Evolutionary conservation across 2,113 vertebrate species (phyloP).

Genomic region (Paedocypris sp.): DNA sequence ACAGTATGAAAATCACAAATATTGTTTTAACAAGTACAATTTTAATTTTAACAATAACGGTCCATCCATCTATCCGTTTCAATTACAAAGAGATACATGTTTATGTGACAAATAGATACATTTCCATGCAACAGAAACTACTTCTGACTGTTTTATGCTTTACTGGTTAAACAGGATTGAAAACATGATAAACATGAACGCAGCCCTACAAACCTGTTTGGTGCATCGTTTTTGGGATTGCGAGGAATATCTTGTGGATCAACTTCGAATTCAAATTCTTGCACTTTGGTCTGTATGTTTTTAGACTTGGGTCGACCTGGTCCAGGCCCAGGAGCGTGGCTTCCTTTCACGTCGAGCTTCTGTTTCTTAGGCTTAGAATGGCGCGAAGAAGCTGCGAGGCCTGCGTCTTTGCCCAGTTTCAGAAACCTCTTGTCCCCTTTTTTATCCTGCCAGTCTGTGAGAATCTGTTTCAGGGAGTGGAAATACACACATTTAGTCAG

Average conservation of each 20-base stretch:
- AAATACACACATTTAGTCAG: neutral
- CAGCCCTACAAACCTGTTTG: slow-evolving; percentile 74
- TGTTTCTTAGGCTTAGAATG: slow-evolving; percentile 93
- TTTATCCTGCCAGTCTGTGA: slow-evolving; percentile 98
- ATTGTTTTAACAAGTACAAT: too few relatives aligned
- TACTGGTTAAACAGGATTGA: too few relatives aligned
- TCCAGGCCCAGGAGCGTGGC: slow-evolving; percentile 80
- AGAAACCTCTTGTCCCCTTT: slow-evolving; percentile 90
- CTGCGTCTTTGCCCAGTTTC: slow-evolving; percentile 84
- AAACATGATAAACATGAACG: neutral
- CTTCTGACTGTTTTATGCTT: too few relatives aligned
- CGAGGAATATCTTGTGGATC: slow-evolving; percentile 90
- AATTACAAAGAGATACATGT: too few relatives aligned
- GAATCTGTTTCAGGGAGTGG: slow-evolving; percentile 66
- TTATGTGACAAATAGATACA: too few relatives aligned
- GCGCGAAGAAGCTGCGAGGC: slow-evolving; percentile 76
- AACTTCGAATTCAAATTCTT: slow-evolving; percentile 91
- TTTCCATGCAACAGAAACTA: too few relatives aligned
- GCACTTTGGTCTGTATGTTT: slow-evolving; percentile 88
- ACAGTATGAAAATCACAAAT: too few relatives aligned
- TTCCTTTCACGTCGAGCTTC: slow-evolving; percentile 84
- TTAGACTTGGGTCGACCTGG: slow-evolving; percentile 91
- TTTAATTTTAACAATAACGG: too few relatives aligned
- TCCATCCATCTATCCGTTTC: too few relatives aligned
- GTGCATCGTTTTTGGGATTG: slow-evolving; percentile 94